Base-by-base conservation (phyloP, 2,888 invertebrate species). In the Salpingus planirostris region DNA sequence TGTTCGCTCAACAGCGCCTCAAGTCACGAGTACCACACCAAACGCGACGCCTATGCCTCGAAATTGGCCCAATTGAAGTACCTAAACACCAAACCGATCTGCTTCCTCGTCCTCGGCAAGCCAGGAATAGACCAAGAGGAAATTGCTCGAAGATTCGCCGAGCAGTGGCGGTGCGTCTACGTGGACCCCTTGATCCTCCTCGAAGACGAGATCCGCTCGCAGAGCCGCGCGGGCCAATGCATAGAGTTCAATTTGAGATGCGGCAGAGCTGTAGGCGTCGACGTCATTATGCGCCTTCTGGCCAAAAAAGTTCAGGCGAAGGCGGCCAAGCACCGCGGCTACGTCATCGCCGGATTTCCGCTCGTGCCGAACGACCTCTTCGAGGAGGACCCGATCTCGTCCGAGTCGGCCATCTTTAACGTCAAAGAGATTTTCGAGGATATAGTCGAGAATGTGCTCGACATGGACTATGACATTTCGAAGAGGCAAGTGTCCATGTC, bases 331-430 rank as follows among this genome's bases (percentile, higher is more conserved):
- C 73, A 78, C 48, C 64, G 74, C 50, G 81, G 80, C 5, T 80
- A 74, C 64, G 68, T 81, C 2, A 56, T 80, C 42, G 74, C 75
- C 34, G 80, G 78, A 4, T 60, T 80, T 38, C 81, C 81, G 11
- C 54, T 80, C 21, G 65, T 78, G n/a, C 66, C 70, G 2, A 67
- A 69, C 27, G 50, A 58, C 31, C 37, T 62, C 4, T 57, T 61
- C 32, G 52, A 52, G 26, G 64, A 65, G 34, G 60, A 64, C 33
- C 62, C 61, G 0, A 47, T 62, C 8, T 60, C 62, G 1, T 57
- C 63, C 0, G 58, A 63, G 43, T 59, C 62, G 1, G 63, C 62
- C 1, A 47, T 65, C 22, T 64, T 63, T 43, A 60, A 52, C 3
- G 63, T 57, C 2, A 50, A 55, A 35, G 59, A 64, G 36, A 60